Conservation (phyloP, 2,888 invertebrate genomes). For the Himalopsyche kuldschensis region DNA sequence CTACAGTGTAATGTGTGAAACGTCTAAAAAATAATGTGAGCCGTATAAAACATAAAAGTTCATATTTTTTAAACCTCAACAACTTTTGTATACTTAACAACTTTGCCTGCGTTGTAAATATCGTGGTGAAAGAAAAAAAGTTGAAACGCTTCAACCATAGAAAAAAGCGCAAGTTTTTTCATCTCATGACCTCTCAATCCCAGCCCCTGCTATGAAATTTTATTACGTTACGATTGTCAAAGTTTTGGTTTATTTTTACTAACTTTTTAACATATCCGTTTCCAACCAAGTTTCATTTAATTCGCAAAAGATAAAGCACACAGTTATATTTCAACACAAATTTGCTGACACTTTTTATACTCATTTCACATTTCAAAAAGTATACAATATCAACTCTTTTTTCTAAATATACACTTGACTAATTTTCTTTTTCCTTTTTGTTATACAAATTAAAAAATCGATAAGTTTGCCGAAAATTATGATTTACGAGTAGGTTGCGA, state of each 20-base stretch:
- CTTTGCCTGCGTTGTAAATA: not conserved
- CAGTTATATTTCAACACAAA: no score
- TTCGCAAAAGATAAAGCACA: no score
- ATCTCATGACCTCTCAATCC: not conserved
- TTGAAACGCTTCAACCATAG: not conserved
- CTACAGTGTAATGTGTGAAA: not conserved
- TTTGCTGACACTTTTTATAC: no score
- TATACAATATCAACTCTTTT: no score
- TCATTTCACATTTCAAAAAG: no score
- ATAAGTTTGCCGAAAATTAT: no score
- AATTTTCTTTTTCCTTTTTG: no score
- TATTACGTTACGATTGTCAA: not conserved
- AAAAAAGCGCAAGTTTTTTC: not conserved
- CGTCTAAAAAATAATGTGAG: not conserved
- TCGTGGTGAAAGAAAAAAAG: not conserved
- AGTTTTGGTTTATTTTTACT: not conserved
- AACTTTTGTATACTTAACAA: not conserved
- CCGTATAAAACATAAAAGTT: not conserved
- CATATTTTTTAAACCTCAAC: conserved; percentile 5
- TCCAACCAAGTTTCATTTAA: not conserved
- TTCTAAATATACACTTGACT: no score
- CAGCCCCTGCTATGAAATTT: not conserved
- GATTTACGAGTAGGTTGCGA: no score
- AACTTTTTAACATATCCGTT: not conserved
- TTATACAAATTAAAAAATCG: no score